Evolutionary conservation across 2,113 vertebrate genomes (phyloP).

Genomic region (Colius striatus): DNA sequence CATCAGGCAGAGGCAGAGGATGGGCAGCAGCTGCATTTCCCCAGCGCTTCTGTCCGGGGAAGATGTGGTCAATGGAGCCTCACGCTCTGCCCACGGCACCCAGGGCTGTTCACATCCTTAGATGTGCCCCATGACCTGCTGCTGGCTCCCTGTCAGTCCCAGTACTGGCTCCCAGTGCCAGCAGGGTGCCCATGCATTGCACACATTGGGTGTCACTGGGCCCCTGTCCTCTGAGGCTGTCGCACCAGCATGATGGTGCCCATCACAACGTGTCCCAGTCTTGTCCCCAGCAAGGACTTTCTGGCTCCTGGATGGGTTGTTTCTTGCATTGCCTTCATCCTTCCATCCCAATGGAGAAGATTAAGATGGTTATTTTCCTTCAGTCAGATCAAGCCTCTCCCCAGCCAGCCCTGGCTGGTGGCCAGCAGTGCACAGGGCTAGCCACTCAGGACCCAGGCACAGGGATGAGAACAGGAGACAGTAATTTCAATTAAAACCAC

Average conservation of each 20-base stretch:
- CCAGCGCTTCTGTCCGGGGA: neutral
- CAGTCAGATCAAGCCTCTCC: neutral
- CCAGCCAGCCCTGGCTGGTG: neutral
- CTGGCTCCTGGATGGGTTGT: neutral
- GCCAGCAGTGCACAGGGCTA: neutral
- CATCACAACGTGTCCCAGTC: fast-evolving
- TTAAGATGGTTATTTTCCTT: neutral
- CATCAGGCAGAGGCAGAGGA: neutral
- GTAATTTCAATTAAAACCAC: neutral
- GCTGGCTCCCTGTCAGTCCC: neutral
- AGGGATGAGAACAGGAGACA: neutral
- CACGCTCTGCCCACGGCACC: fast-evolving
- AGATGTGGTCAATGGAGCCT: fast-evolving
- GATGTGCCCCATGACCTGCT: neutral
- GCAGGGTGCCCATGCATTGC: fast-evolving
- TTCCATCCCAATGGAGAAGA: neutral
- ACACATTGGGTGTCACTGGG: fast-evolving
- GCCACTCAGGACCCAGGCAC: neutral
- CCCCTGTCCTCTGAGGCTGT: neutral
- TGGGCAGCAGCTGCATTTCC: fast-evolving
- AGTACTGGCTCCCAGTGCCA: fast-evolving
- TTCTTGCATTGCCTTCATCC: neutral
- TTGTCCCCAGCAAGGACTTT: neutral
- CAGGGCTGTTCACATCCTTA: neutral
- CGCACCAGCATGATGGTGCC: neutral